phyloP scores from a whole-genome alignment of 2,797 vertebrate genomes.

The Chromis chromis region DNA sequence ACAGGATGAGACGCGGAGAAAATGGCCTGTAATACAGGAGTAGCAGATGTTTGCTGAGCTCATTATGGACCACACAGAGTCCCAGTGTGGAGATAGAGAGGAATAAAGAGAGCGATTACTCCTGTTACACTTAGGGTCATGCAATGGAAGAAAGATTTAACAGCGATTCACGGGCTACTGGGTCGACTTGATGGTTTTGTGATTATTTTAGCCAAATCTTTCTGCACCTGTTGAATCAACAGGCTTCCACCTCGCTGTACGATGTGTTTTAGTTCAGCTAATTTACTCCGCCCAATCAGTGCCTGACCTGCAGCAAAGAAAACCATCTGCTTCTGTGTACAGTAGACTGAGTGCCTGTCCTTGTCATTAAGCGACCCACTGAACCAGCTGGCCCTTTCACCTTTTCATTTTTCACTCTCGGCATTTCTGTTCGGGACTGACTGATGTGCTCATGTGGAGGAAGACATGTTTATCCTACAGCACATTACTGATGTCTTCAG shows the following conservation, averaged over 20 bases:
- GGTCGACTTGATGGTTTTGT: neutral
- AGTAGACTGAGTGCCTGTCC: constrained; percentile 45
- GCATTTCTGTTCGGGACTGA: constrained; percentile 52
- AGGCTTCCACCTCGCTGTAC: neutral
- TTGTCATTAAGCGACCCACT: constrained; percentile 74
- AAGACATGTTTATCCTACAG: constrained; percentile 70
- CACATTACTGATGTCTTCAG: constrained; percentile 47
- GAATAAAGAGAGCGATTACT: constrained; percentile 44
- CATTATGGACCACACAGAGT: constrained; percentile 83
- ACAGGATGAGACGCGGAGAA: constrained; percentile 81
- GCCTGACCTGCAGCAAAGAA: constrained; percentile 53
- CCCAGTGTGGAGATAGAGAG: constrained; percentile 41
- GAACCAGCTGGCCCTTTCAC: constrained; percentile 70
- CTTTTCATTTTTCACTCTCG: constrained; percentile 58
- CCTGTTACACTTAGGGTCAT: constrained; percentile 23
- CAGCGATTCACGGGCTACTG: neutral
- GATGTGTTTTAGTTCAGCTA: constrained; percentile 18
- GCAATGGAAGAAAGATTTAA: constrained; percentile 26
- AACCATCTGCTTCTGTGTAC: constrained; percentile 64
- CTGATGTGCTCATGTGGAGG: constrained; percentile 67
- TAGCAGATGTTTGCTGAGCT: constrained; percentile 82
- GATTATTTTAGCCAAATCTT: constrained; percentile 20
- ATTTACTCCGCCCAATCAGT: constrained; percentile 47
- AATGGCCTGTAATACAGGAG: constrained; percentile 81
- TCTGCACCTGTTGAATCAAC: constrained; percentile 59